Evolutionary conservation across 2,797 vertebrate species (phyloP).

Genomic region (Odontamblyopus rebecca): DNA sequence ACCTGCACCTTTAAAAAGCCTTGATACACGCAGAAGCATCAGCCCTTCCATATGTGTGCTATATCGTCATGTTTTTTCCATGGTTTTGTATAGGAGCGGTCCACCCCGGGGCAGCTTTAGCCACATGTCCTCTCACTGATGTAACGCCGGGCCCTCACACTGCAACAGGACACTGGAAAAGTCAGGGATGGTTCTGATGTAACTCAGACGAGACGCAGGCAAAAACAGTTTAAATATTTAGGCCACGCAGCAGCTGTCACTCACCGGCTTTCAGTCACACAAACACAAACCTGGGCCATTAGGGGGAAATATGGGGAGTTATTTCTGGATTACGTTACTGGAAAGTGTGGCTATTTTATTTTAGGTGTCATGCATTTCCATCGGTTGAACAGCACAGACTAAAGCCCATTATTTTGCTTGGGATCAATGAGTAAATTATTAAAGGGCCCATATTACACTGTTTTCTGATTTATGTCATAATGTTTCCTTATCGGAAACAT

Average conservation of each 20-base stretch:
- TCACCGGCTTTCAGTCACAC: no score
- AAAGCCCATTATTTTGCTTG: neutral
- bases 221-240: conserved; percentile 1
- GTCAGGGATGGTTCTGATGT: conserved; percentile 2
- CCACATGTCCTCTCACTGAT: neutral
- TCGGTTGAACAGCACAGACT: no score
- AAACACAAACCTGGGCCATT: neutral
- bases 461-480: no score
- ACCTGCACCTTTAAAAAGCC: neutral
- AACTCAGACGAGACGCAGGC: neutral
- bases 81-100: neutral
- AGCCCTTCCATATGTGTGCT: neutral
- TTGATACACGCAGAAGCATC: neutral
- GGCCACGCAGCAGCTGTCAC: neutral
- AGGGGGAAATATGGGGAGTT: neutral
- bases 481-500: no score
- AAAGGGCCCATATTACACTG: no score
- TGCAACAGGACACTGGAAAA: neutral
- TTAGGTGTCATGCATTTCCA: neutral
- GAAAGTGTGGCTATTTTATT: neutral
- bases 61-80: neutral
- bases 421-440: neutral
- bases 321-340: neutral
- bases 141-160: neutral
- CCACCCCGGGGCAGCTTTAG: neutral